Conservation (phyloP, 2,797 vertebrate species). For the Aulostomus chinensis region DNA sequence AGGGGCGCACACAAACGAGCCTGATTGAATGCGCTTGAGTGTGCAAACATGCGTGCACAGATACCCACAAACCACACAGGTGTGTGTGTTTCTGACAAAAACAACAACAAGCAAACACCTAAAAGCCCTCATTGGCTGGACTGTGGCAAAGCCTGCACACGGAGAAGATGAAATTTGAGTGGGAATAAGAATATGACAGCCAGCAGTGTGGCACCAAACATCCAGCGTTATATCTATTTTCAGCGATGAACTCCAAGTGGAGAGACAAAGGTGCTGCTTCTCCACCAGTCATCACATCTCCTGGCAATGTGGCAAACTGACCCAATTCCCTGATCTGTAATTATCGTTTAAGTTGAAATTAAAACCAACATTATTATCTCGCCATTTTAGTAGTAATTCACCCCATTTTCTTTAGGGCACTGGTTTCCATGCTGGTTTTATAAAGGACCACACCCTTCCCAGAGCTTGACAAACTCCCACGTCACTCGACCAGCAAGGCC, state of each 20-base stretch:
- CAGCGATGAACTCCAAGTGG: conserved; percentile 67
- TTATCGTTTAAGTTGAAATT: conserved; percentile 5
- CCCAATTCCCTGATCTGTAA: no score
- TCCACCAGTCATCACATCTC: conserved; percentile 63
- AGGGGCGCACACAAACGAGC: background rate
- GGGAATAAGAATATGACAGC: conserved; percentile 78
- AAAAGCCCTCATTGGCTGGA: conserved; percentile 76
- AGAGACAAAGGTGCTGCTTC: conserved; percentile 76
- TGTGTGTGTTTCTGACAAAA: conserved; percentile 48
- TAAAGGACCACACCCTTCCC: conserved; percentile 71
- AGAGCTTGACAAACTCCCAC: conserved; percentile 64
- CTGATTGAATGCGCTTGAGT: no score
- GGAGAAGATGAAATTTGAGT: conserved; percentile 79
- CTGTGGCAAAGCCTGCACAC: conserved; percentile 77
- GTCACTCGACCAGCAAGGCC: conserved; percentile 65
- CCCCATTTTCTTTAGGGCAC: conserved; percentile 46
- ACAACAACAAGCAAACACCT: conserved; percentile 52
- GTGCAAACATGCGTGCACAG: no score
- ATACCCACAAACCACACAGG: no score
- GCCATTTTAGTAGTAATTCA: conserved; percentile 18
- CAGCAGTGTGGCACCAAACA: conserved; percentile 72
- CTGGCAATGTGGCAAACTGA: no score
- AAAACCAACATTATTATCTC: conserved; percentile 16
- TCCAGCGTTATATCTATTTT: conserved; percentile 77
- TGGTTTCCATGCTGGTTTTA: conserved; percentile 63